Percentiles rank a stretch among this genome's conserved stretches.
Evolutionary conservation across 23 tunicate genomes (phyloP).

Genomic region (Phallusia fumigata): DNA sequence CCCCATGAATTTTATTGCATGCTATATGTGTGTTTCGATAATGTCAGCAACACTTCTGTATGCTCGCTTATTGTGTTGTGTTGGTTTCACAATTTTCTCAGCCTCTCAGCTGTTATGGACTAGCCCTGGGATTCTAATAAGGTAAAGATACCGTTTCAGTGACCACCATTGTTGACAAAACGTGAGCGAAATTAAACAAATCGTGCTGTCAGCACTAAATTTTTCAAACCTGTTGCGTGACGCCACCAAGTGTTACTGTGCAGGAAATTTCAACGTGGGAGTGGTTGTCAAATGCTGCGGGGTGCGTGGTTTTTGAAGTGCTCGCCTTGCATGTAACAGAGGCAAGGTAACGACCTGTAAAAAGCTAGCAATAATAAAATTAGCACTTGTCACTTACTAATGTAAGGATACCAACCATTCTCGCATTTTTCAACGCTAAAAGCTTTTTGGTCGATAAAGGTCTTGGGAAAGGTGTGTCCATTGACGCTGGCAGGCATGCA

Average conservation of each 20-base stretch:
- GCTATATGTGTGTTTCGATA: too few species aligned
- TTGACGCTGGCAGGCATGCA: neutral
- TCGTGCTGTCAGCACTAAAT: too few species aligned
- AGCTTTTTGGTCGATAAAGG: conserved; percentile 9
- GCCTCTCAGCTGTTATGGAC: too few species aligned
- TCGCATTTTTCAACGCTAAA: neutral
- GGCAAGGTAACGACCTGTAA: neutral
- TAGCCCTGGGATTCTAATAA: too few species aligned
- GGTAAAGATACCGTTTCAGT: too few species aligned
- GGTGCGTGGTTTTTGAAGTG: neutral
- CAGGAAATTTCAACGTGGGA: neutral
- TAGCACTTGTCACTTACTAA: neutral
- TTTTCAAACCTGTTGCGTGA: neutral
- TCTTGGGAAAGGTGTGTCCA: neutral
- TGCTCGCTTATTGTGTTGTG: too few species aligned
- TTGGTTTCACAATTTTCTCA: too few species aligned
- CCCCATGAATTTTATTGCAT: too few species aligned
- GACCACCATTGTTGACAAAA: too few species aligned
- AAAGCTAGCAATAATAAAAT: too few species aligned
- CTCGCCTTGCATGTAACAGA: neutral
- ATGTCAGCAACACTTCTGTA: too few species aligned
- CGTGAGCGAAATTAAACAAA: too few species aligned
- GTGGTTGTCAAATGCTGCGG: neutral
- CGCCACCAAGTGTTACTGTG: neutral
- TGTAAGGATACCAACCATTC: neutral